phyloP scores from a whole-genome alignment of 2,113 vertebrate genomes.

The Bubo scandiacus region DNA sequence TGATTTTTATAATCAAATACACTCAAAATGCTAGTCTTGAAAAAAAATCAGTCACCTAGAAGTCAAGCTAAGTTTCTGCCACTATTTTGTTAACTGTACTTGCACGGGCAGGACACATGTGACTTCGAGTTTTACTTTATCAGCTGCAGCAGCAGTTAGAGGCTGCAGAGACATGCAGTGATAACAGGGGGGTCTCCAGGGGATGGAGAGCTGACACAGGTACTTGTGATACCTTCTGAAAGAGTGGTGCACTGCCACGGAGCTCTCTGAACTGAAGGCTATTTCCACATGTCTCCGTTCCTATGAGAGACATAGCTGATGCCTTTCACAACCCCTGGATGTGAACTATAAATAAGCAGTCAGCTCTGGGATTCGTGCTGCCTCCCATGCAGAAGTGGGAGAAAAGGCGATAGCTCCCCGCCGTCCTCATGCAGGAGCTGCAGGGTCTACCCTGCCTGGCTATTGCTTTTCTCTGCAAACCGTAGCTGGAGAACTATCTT shows the following conservation, averaged over 20 bases:
- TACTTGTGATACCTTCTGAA: not conserved
- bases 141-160: rapidly evolving
- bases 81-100: not conserved
- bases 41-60: not conserved
- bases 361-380: not conserved
- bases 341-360: not conserved
- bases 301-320: not conserved
- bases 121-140: not conserved
- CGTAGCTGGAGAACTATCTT: not conserved
- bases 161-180: not conserved
- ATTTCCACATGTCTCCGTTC: not conserved
- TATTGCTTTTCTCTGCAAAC: not conserved
- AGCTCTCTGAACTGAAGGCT: not conserved
- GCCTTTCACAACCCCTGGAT: rapidly evolving
- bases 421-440: rapidly evolving
- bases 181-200: not conserved
- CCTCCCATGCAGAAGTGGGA: not conserved
- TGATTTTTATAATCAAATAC: slow-evolving; percentile 54
- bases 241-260: rapidly evolving
- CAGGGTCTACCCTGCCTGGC: not conserved
- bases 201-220: not conserved
- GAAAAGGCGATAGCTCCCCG: not conserved
- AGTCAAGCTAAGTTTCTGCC: not conserved
- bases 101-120: not conserved
- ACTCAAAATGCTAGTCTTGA: not conserved